Base-by-base conservation (phyloP, 2,888 invertebrate species). In the Cremastinae sp. region DNA sequence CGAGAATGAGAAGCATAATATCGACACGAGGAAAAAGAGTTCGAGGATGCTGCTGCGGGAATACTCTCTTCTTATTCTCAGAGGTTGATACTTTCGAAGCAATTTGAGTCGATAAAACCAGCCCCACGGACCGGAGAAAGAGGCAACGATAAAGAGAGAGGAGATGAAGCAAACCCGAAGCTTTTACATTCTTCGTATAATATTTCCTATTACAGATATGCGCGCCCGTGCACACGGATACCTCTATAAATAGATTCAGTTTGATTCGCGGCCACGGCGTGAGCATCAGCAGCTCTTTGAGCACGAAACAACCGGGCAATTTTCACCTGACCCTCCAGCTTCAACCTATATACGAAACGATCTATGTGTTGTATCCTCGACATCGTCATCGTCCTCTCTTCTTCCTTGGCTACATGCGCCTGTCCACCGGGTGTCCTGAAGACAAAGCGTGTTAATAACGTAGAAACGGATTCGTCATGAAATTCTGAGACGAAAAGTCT, bases 41-140 rank as follows among this genome's bases (percentile, higher is more conserved):
- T 53, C 56, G 65, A 61, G 56, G 56, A 74, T 47, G 55, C 49
- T 45, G 37, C 53, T 70, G 71, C 78, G 61, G 68, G 68, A 64
- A 51, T 16, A 49, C 37, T 49, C 51, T 58, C 56, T 65, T 41
- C 35, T 62, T 22, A 8, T 49, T 18, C 28, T 28, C 28, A 28
- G 28, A 5, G 74, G 58, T 47, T 70, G 68, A 51, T 81, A 80
- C 80, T 85, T 86, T 86, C 85, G 81, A 81, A 79, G 83, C 86
- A 88, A 86, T 87, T 87, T 87, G 80, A 81, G 82, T 66, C 86
- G 86, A 87, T 88, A 87, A 88, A 88, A 85, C 82, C 79, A 68
- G 51, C 66, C 14, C 72, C 49, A 62, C 8, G 18, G 18, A 39
- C 41, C 9, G 41, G 66, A 65, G 58, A 47, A 55, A 65, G 41